Evolutionary conservation across 2,797 vertebrate genomes (phyloP), one percentile per base, ranked within the genome.

Genomic region (Siniperca scherzeri): DNA sequence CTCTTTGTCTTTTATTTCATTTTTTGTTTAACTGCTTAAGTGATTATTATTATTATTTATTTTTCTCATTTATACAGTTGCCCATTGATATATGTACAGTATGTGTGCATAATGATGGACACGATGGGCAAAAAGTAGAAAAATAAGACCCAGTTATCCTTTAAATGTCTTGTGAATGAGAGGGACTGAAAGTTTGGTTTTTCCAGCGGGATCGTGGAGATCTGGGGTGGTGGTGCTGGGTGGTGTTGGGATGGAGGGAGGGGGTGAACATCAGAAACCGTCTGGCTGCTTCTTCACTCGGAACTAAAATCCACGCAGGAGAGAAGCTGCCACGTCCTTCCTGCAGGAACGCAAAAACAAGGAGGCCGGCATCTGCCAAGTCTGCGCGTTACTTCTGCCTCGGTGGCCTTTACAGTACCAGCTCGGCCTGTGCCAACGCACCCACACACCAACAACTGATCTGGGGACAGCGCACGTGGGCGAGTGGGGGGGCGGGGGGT

Each of bases 321-420:
- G 70, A 14, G 70, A 74, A 73, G 81, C 92, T 76, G 92, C 90
- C 89, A 87, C 85, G 65, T 72, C 75, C 80, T 60, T 91, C 91
- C 89, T 84, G 72, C 83, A 92, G 92, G 92, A 93, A 75, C 48
- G 42, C 46, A 74, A 67, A 86, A 91, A 95, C 91, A 92, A 87
- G 92, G 83, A 88, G 33, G 83, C 44, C n/a, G 73, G 78, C 80
- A 80, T 82, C 92, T 95, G 96, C 95, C 94, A 95, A 92, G 89
- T 89, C 89, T 81, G 66, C 12, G 62, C 25, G 87, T 95, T 94
- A 93, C 87, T 94, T 95, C 94, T 91, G 91, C 90, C 88, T 82
- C 68, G 62, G 4, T 38, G 84, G 55, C 61, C 92, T 85, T 87
- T 85, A 92, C 93, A 94, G 91, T n/a, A 87, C 90, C 78, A 75